Evolutionary conservation across 30 jellyfish, hydroid and myxozoan genomes (phyloP).

Genomic region (Cassiopea xamachana): DNA sequence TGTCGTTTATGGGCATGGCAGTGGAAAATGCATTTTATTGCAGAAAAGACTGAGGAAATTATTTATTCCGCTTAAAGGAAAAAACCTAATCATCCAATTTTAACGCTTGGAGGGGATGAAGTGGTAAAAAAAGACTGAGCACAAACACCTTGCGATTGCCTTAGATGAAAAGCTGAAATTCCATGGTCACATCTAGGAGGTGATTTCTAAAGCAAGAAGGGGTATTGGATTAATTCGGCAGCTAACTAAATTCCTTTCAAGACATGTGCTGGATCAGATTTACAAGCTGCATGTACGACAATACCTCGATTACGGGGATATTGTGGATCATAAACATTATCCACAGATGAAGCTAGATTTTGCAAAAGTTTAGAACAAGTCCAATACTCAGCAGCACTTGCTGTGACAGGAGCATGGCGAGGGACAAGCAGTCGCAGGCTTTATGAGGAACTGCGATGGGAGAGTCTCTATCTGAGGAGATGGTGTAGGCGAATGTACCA

Average conservation of each 20-base stretch:
- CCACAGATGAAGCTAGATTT: constrained; percentile 16
- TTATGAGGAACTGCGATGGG: too few relatives aligned
- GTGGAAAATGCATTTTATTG: too few relatives aligned
- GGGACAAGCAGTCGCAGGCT: too few relatives aligned
- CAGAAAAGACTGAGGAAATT: too few relatives aligned
- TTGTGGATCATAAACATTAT: constrained; percentile 10
- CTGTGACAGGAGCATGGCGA: constrained; percentile 19
- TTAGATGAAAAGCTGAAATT: constrained; percentile 4
- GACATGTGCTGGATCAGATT: not conserved
- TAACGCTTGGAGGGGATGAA: too few relatives aligned
- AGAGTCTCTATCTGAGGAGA: too few relatives aligned
- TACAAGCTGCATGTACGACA: constrained; percentile 23
- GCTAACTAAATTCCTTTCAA: not conserved
- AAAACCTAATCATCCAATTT: too few relatives aligned
- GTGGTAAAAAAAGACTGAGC: not conserved
- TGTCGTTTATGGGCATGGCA: too few relatives aligned
- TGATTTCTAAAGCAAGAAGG: constrained; percentile 30
- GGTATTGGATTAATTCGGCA: constrained; percentile 18
- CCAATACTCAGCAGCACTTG: constrained; percentile 35
- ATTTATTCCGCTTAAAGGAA: too few relatives aligned
- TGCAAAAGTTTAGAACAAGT: constrained; percentile 2
- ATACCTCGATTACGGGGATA: not conserved
- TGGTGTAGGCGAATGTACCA: constrained; percentile 7
- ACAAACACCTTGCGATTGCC: not conserved
- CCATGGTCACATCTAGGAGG: constrained; percentile 16